Conservation (phyloP, 2,113 vertebrate genomes). For the Xenotilapia flavipinnis region DNA sequence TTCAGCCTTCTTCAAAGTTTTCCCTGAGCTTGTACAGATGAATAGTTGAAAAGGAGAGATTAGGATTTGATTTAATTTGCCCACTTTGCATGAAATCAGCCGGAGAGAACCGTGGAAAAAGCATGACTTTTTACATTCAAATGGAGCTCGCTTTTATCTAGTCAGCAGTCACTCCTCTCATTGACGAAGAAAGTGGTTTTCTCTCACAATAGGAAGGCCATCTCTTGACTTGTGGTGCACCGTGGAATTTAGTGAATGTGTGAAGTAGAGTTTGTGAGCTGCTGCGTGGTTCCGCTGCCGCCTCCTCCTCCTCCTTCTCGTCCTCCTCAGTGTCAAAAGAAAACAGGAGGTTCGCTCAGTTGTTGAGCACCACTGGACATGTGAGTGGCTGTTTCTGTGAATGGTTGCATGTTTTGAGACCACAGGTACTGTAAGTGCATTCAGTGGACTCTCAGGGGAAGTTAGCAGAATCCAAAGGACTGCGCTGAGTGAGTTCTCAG, state of each 20-base stretch:
- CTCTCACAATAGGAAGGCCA: constrained; percentile 25
- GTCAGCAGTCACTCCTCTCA: not conserved
- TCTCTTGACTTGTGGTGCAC: constrained; percentile 28
- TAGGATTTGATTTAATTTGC: not conserved
- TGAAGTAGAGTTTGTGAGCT: constrained; percentile 18
- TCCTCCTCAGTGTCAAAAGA: not conserved
- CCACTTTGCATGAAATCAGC: not conserved
- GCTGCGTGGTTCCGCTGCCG: not conserved
- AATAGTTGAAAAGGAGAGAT: not conserved
- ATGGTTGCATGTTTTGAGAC: not conserved
- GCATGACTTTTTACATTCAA: not conserved
- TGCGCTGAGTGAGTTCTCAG: not conserved
- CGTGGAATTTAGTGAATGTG: constrained; percentile 42
- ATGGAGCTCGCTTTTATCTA: not conserved
- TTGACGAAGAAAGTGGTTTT: not conserved
- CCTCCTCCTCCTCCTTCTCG: not conserved
- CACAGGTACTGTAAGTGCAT: not conserved
- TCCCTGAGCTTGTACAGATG: not conserved
- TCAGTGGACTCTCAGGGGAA: not conserved
- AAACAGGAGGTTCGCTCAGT: not conserved
- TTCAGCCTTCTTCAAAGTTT: not conserved
- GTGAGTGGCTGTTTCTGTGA: not conserved
- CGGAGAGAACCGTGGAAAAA: not conserved
- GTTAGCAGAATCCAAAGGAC: not conserved
- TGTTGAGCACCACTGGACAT: not conserved